Conservation (phyloP, 2,113 vertebrate species). For the Rhadina sibilatrix region DNA sequence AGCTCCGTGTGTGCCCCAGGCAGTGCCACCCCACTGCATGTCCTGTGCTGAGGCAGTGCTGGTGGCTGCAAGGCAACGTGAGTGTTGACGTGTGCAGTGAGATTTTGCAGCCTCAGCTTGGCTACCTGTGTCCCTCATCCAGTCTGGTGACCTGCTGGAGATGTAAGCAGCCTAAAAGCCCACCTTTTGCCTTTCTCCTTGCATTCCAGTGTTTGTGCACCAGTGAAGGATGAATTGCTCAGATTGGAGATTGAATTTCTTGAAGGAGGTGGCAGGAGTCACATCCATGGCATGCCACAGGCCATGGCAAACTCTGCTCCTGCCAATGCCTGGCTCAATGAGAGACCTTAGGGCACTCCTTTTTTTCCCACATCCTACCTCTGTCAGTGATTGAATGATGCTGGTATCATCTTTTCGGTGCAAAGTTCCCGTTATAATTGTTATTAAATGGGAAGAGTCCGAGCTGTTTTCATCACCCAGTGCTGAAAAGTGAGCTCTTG, state of each 20-base stretch:
- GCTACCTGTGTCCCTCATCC: accelerated
- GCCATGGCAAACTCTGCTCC: neutral
- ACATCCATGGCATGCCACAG: neutral
- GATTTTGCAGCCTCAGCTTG: neutral
- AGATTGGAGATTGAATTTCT: neutral
- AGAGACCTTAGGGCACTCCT: neutral
- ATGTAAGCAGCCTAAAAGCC: neutral
- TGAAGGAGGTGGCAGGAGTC: neutral
- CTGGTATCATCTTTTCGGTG: neutral
- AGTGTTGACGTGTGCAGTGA: accelerated
- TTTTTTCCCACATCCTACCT: neutral
- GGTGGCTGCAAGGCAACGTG: neutral
- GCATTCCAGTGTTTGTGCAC: neutral
- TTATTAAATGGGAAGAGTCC: neutral
- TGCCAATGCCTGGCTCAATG: neutral
- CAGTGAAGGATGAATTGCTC: neutral
- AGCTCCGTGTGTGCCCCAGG: accelerated
- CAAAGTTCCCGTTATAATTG: neutral
- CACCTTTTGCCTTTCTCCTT: neutral
- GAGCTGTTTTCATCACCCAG: neutral
- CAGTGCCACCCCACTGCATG: neutral
- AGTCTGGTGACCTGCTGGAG: neutral
- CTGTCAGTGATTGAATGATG: neutral
- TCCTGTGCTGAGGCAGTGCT: accelerated
- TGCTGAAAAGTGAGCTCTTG: neutral